A percentile compares a stretch with the other conserved stretches of the same genome.
Conservation (phyloP, 2,888 invertebrate species). For the Scaptodrosophila latifasciaeformis region DNA sequence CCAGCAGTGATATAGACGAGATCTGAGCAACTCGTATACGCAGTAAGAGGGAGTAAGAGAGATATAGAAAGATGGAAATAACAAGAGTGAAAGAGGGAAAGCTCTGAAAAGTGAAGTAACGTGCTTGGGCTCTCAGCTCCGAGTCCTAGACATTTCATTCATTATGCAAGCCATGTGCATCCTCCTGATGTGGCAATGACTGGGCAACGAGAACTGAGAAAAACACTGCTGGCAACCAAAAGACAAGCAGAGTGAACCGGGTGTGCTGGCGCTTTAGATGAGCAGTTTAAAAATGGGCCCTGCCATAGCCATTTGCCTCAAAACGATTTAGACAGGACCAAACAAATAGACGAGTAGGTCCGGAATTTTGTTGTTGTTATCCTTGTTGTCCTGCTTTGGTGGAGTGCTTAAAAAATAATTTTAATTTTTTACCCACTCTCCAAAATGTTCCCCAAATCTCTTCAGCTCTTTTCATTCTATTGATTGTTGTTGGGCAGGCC, state of each 20-base stretch:
- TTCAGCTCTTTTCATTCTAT: too few species aligned
- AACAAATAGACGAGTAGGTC: constrained; percentile 1
- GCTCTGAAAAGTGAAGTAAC: too few species aligned
- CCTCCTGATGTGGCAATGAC: constrained; percentile 39
- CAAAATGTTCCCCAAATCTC: too few species aligned
- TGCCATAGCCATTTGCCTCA: constrained; percentile 50
- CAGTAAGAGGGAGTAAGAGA: too few species aligned
- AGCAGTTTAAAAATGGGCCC: constrained; percentile 12
- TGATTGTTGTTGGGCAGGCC: too few species aligned
- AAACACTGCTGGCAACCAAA: not conserved
- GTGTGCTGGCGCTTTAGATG: constrained; percentile 11
- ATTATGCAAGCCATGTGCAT: constrained; percentile 63
- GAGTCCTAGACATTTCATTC: constrained; percentile 44
- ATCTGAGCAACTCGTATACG: constrained; percentile 20
- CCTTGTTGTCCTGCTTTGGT: constrained; percentile 5
- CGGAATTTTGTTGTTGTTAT: too few species aligned
- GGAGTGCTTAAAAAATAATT: constrained; percentile 45
- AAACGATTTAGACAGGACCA: constrained; percentile 34
- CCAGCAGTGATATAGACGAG: too few species aligned
- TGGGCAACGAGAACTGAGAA: not conserved
- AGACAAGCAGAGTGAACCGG: too few species aligned
- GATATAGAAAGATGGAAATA: constrained; percentile 4
- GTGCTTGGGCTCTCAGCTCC: too few species aligned
- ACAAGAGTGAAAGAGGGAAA: not conserved
- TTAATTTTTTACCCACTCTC: constrained; percentile 16